Conservation (phyloP, 2,113 vertebrate genomes). For the Mastomys coucha region DNA sequence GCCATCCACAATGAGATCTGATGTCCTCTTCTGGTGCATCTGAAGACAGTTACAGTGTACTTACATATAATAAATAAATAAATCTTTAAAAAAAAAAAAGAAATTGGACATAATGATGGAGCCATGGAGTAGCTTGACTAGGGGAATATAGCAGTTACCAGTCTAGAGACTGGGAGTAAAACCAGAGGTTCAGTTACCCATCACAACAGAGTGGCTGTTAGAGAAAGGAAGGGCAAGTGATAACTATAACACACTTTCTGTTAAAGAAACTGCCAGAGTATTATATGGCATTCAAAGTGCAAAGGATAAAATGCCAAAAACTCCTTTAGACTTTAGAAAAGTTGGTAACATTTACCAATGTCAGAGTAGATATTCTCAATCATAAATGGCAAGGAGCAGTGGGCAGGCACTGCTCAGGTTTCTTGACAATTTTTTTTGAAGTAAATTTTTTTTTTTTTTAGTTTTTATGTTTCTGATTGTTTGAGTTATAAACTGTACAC, state of each 20-base stretch:
- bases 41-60: too few relatives aligned
- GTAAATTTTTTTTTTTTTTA: background rate
- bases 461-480: background rate
- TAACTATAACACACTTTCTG: background rate
- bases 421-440: background rate
- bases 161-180: accelerated
- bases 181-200: background rate
- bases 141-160: background rate
- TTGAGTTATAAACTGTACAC: background rate
- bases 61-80: too few relatives aligned
- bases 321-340: background rate
- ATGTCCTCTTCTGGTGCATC: too few relatives aligned
- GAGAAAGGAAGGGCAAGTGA: background rate
- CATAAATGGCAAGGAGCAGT: background rate
- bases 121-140: background rate
- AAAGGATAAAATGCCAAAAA: background rate
- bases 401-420: background rate
- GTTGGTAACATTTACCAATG: background rate
- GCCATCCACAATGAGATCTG: too few relatives aligned
- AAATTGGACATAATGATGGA: too few relatives aligned
- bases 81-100: too few relatives aligned
- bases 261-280: background rate
- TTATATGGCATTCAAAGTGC: background rate
- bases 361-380: background rate
- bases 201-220: background rate